Conservation (phyloP, 1,140 invertebrate species). For the Lutraria rhynchaena region DNA sequence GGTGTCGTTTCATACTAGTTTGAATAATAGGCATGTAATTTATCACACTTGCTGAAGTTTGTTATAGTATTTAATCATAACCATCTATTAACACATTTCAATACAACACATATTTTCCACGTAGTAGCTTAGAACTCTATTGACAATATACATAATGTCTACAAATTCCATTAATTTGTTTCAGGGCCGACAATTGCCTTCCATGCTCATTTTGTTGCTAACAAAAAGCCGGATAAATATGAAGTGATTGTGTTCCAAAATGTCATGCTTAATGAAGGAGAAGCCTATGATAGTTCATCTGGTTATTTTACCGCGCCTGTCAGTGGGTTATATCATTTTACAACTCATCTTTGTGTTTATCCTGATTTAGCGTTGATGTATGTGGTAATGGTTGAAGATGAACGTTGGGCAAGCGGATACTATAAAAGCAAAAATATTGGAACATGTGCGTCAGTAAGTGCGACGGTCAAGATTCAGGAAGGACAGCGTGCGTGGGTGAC, state of each 20-base stretch:
- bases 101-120: too few species aligned
- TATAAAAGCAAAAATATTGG: background rate
- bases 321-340: background rate
- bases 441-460: constrained; percentile 5
- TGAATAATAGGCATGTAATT: too few species aligned
- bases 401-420: background rate
- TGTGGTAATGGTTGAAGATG: background rate
- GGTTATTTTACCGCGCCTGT: constrained; percentile 29
- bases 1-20: too few species aligned
- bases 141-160: too few species aligned
- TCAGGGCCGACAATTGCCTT: too few species aligned
- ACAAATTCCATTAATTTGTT: too few species aligned
- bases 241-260: constrained; percentile 37
- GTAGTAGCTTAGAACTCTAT: too few species aligned
- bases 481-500: constrained; percentile 6
- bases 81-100: too few species aligned
- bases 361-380: background rate
- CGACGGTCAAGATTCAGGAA: background rate
- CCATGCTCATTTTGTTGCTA: background rate
- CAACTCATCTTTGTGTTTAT: background rate
- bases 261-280: constrained; percentile 19
- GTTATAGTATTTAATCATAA: too few species aligned
- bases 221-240: constrained; percentile 12
- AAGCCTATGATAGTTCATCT: background rate
- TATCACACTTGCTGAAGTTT: too few species aligned